Evolutionary conservation across 2,888 invertebrate genomes (phyloP).

Genomic region (Hemithea aestivaria): DNA sequence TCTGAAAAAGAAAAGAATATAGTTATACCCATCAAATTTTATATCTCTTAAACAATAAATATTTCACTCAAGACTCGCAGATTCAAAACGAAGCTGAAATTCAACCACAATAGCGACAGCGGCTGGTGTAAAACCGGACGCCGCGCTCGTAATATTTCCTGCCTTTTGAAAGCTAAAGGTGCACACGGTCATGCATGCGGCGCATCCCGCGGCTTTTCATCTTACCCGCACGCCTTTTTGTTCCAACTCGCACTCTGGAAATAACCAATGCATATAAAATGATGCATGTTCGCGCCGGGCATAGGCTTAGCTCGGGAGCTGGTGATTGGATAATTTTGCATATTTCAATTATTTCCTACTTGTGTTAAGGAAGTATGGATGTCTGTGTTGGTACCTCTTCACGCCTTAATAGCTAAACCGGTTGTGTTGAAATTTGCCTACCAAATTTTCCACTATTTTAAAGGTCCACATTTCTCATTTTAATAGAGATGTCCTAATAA

Average conservation of each 20-base stretch:
- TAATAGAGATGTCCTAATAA: no score
- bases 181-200: slow-evolving; percentile 5
- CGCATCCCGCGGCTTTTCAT: slow-evolving; percentile 35
- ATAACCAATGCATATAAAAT: slow-evolving; percentile 66
- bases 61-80: no score
- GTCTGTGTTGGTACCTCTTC: no score
- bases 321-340: neutral
- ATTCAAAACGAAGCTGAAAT: neutral
- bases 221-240: slow-evolving; percentile 36
- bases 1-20: no score
- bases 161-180: slow-evolving; percentile 20
- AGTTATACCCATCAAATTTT: no score
- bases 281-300: slow-evolving; percentile 55
- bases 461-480: no score
- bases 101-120: neutral
- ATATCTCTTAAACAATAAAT: no score
- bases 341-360: neutral
- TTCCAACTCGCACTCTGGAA: slow-evolving; percentile 37
- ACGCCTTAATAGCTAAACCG: no score
- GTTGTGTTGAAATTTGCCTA: no score
- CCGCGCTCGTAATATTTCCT: slow-evolving; percentile 12
- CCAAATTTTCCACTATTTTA: no score
- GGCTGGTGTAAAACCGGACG: slow-evolving; percentile 4
- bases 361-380: no score
- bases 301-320: slow-evolving; percentile 18